phyloP scores from a whole-genome alignment of 1,140 invertebrate species.

The Sminthurinus signatus region DNA sequence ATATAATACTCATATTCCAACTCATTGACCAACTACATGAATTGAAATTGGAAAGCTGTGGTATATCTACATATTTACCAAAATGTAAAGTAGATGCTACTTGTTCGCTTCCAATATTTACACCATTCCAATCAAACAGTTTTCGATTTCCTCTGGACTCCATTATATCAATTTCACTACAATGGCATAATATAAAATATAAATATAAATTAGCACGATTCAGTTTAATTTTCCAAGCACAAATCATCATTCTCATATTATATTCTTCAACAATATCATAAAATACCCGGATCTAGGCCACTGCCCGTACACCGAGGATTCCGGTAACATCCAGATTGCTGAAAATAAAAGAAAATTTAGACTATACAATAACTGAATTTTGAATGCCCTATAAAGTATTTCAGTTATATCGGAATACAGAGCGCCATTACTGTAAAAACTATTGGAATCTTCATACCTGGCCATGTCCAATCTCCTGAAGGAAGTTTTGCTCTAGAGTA shows the following conservation, averaged over 20 bases:
- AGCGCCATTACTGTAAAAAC: no score
- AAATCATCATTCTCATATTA: no score
- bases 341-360: neutral
- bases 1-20: neutral
- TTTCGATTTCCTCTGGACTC: constrained; percentile 56
- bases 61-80: constrained; percentile 42
- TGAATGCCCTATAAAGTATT: no score
- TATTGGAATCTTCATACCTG: constrained; percentile 51
- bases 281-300: no score
- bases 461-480: constrained; percentile 68
- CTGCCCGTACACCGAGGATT: constrained; percentile 51
- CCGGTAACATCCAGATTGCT: constrained; percentile 57
- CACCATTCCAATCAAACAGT: constrained; percentile 44
- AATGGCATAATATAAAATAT: no score
- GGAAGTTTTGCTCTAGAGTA: constrained; percentile 51
- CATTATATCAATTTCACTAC: constrained; percentile 53
- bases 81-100: constrained; percentile 55
- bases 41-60: neutral
- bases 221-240: no score
- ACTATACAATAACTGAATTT: neutral
- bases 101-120: constrained; percentile 54
- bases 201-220: no score
- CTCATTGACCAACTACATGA: neutral
- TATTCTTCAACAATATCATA: no score
- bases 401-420: no score